These are phyloP conservation scores for Enhydra lutris DNA, from an alignment of 2,113 vertebrate genomes.

Conservation along the genomic window DNA sequence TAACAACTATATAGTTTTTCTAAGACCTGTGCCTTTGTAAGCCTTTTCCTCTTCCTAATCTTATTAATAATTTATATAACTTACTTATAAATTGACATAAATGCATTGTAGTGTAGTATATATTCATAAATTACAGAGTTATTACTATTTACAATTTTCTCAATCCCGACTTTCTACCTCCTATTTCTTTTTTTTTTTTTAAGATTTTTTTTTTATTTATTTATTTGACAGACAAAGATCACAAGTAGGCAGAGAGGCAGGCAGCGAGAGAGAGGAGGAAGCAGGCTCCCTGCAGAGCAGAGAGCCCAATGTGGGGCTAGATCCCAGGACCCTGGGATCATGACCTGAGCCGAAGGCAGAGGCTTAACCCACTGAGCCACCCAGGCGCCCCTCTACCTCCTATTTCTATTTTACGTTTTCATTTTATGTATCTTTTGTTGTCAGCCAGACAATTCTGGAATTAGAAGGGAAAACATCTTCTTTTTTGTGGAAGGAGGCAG, in stretches of 20 bases:
- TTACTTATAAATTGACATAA: not conserved
- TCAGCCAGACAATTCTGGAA: not conserved
- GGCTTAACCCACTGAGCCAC: no score
- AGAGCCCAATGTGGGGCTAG: no score
- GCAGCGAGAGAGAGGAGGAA: no score
- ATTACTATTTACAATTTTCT: not conserved
- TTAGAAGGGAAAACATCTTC: not conserved
- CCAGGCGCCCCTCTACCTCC: no score
- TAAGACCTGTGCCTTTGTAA: not conserved
- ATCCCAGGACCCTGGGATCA: no score
- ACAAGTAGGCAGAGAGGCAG: no score
- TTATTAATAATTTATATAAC: not conserved
- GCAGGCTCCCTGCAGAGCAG: no score
- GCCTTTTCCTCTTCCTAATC: not conserved
- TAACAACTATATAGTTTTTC: not conserved
- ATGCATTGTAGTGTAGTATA: not conserved
- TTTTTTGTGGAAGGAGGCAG: not conserved
- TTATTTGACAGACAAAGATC: no score
- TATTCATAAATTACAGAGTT: not conserved
- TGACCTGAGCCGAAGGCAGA: no score
- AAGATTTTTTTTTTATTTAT: no score
- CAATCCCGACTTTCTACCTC: not conserved
- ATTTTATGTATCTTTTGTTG: not conserved
- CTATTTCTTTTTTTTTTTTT: conserved; percentile 23
- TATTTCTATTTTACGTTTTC: conserved; percentile 6